Evolutionary conservation across 2,113 vertebrate species (phyloP).

Genomic region (Lanius collurio): DNA sequence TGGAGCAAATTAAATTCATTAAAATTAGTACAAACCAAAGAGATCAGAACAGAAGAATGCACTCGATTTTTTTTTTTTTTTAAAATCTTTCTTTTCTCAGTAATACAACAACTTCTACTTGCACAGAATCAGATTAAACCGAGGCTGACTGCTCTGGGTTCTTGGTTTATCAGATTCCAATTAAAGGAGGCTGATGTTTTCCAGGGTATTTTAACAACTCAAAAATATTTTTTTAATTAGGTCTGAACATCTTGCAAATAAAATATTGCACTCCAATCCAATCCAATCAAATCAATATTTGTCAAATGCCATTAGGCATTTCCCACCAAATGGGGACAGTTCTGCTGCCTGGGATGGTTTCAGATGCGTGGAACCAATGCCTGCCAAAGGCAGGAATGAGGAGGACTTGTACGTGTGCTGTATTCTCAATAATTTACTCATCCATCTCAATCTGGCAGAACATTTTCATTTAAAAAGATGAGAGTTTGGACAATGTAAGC

Average conservation of each 20-base stretch:
- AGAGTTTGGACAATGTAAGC: not conserved
- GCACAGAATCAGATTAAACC: not conserved
- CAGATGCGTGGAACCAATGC: not conserved
- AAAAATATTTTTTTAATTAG: not conserved
- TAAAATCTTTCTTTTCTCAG: not conserved
- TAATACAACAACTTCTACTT: not conserved
- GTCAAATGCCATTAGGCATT: not conserved
- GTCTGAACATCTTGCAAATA: not conserved
- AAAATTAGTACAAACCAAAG: not conserved
- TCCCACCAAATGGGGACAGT: not conserved
- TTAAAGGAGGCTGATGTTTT: not conserved
- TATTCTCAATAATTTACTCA: not conserved
- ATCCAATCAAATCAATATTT: not conserved
- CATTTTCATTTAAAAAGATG: not conserved
- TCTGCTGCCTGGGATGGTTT: not conserved
- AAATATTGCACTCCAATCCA: not conserved
- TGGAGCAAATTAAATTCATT: not conserved
- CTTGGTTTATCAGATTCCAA: not conserved
- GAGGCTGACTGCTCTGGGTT: accelerated
- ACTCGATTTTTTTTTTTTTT: not conserved
- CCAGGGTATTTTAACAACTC: not conserved
- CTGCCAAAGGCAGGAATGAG: constrained; percentile 12
- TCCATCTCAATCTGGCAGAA: not conserved
- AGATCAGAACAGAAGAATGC: not conserved
- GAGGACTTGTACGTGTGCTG: not conserved